These are phyloP conservation scores for Cyrtorhinus lividipennis DNA, from an alignment of 1,140 invertebrate species.

Conservation along the genomic window DNA sequence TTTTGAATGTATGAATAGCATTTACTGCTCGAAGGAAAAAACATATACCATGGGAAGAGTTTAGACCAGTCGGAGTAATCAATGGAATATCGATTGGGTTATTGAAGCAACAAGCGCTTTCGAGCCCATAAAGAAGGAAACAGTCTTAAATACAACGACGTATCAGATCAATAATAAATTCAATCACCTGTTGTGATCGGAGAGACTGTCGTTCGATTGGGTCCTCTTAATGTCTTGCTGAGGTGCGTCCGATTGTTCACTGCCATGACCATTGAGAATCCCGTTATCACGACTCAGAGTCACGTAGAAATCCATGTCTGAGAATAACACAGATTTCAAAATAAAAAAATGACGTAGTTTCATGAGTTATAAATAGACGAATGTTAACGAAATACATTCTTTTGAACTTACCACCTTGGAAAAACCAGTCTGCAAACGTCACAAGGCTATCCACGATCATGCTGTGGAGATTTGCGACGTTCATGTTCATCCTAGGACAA, in stretches of 20 bases:
- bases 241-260: constrained; percentile 16
- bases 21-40: too few relatives aligned
- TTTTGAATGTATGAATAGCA: too few relatives aligned
- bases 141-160: too few relatives aligned
- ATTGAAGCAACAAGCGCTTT: too few relatives aligned
- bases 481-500: constrained; percentile 59
- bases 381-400: not conserved
- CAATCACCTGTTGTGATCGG: constrained; percentile 27
- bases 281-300: constrained; percentile 18
- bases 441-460: constrained; percentile 72
- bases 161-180: too few relatives aligned
- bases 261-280: not conserved
- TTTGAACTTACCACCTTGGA: constrained; percentile 48
- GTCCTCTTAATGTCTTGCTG: constrained; percentile 40
- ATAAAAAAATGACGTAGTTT: not conserved
- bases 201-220: constrained; percentile 47
- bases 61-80: too few relatives aligned
- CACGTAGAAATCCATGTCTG: constrained; percentile 26
- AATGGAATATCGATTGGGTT: too few relatives aligned
- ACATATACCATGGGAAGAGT: too few relatives aligned
- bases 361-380: too few relatives aligned
- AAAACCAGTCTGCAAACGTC: constrained; percentile 72
- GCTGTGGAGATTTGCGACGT: constrained; percentile 65
- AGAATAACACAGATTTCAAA: too few relatives aligned
- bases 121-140: too few relatives aligned